These are phyloP conservation scores for Limnothrissa miodon DNA, from an alignment of 2,113 vertebrate genomes.

Conservation along the genomic window DNA sequence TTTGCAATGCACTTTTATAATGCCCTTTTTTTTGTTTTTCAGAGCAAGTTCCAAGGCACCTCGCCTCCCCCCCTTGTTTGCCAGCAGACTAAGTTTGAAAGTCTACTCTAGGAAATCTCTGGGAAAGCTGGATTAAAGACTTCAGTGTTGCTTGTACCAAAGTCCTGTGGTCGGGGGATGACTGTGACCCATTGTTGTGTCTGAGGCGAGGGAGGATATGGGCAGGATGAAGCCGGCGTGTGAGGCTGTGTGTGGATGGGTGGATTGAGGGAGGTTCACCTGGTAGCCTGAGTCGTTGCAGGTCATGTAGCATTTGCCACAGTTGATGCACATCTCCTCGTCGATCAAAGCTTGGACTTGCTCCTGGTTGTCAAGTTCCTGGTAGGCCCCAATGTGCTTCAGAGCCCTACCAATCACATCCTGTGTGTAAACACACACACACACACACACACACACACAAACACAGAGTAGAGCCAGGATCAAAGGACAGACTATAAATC, in stretches of 20 bases:
- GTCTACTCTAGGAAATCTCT: not conserved
- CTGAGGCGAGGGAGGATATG: not conserved
- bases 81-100: not conserved
- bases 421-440: slow-evolving; percentile 57
- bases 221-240: not conserved
- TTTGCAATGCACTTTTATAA: not conserved
- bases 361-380: slow-evolving; percentile 82
- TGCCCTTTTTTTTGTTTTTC: not conserved
- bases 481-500: not conserved
- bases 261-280: slow-evolving; percentile 64
- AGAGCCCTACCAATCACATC: slow-evolving; percentile 90
- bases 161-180: not conserved
- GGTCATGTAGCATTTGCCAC: slow-evolving; percentile 98
- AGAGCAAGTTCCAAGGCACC: not conserved
- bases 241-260: slow-evolving; percentile 17
- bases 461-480: slow-evolving; percentile 15
- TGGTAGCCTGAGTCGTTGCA: slow-evolving; percentile 98
- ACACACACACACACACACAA: slow-evolving; percentile 28
- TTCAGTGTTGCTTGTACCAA: not conserved
- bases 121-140: not conserved
- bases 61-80: not conserved
- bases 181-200: not conserved
- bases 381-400: slow-evolving; percentile 82
- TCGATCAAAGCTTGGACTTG: slow-evolving; percentile 88
- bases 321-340: slow-evolving; percentile 97